Evolutionary conservation across 2,888 invertebrate genomes (phyloP).

Genomic region (Noctua comes): DNA sequence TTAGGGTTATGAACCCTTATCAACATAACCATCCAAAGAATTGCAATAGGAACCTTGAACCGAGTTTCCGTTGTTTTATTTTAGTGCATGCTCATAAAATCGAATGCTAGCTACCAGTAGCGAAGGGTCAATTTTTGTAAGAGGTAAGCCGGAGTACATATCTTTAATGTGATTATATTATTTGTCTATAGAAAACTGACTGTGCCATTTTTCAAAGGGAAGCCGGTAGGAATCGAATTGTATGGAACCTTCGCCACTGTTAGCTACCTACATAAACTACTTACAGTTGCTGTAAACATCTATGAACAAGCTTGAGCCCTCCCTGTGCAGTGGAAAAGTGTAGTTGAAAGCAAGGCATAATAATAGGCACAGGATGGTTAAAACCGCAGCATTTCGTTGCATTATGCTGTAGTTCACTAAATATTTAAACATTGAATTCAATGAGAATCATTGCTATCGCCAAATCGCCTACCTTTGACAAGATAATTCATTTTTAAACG

Average conservation of each 20-base stretch:
- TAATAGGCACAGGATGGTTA: conserved; percentile 75
- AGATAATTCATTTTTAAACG: conserved; percentile 12
- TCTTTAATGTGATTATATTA: too few species aligned
- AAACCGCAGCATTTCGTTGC: conserved; percentile 74
- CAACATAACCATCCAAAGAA: neutral
- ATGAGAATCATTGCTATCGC: conserved; percentile 18
- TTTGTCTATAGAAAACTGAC: too few species aligned
- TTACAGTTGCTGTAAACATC: conserved; percentile 52
- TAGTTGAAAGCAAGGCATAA: conserved; percentile 81
- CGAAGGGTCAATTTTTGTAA: too few species aligned
- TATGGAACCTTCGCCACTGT: too few species aligned
- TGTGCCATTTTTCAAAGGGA: too few species aligned
- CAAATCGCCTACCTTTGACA: conserved; percentile 24
- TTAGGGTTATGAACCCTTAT: neutral
- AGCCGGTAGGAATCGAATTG: too few species aligned
- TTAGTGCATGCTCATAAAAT: conserved; percentile 4
- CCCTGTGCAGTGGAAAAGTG: conserved; percentile 80
- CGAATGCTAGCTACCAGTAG: too few species aligned
- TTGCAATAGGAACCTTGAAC: neutral
- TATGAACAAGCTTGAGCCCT: conserved; percentile 60
- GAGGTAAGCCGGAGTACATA: too few species aligned
- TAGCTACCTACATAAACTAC: conserved; percentile 23
- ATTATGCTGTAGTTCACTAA: conserved; percentile 67
- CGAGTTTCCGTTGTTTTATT: conserved; percentile 3
- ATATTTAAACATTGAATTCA: conserved; percentile 57